Conservation (phyloP, 2,797 vertebrate species). For the Xenopus petersii region DNA sequence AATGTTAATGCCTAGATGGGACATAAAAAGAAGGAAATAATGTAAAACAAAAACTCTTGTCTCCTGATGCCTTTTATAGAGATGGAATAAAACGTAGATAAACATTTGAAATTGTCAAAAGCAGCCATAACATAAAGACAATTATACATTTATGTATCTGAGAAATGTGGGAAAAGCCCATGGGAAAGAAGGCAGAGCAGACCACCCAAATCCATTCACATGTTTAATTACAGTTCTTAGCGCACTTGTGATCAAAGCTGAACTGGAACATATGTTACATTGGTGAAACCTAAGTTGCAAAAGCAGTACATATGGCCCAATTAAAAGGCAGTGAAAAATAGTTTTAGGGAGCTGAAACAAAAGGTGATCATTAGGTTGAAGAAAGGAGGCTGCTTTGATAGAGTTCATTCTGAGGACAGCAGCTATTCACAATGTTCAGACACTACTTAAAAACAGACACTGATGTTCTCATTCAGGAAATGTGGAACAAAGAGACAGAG, state of each 20-base stretch:
- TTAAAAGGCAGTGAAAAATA: slow-evolving; percentile 47
- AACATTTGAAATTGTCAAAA: slow-evolving; percentile 27
- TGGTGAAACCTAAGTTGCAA: slow-evolving; percentile 45
- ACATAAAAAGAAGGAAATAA: neutral
- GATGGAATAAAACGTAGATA: slow-evolving; percentile 20
- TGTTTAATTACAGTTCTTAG: slow-evolving; percentile 49
- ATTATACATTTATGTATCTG: slow-evolving; percentile 45
- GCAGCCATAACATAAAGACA: slow-evolving; percentile 43
- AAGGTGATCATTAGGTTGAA: slow-evolving; percentile 49
- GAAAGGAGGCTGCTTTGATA: slow-evolving; percentile 47
- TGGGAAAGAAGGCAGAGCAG: slow-evolving; percentile 37
- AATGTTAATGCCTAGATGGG: neutral
- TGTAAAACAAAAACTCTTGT: neutral
- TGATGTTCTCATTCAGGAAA: slow-evolving; percentile 47
- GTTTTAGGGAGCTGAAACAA: slow-evolving; percentile 49
- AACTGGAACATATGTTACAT: slow-evolving; percentile 46
- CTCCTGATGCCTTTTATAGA: slow-evolving; percentile 13
- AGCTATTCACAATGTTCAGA: slow-evolving; percentile 47
- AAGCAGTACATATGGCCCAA: slow-evolving; percentile 45
- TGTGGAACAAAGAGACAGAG: slow-evolving; percentile 24
- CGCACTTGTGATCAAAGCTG: slow-evolving; percentile 49
- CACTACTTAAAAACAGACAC: slow-evolving; percentile 49
- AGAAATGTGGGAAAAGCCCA: slow-evolving; percentile 46
- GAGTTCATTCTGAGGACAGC: slow-evolving; percentile 48
- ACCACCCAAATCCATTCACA: slow-evolving; percentile 47